phyloP scores from a whole-genome alignment of 2,888 invertebrate genomes.

The Ochropleura plecta region DNA sequence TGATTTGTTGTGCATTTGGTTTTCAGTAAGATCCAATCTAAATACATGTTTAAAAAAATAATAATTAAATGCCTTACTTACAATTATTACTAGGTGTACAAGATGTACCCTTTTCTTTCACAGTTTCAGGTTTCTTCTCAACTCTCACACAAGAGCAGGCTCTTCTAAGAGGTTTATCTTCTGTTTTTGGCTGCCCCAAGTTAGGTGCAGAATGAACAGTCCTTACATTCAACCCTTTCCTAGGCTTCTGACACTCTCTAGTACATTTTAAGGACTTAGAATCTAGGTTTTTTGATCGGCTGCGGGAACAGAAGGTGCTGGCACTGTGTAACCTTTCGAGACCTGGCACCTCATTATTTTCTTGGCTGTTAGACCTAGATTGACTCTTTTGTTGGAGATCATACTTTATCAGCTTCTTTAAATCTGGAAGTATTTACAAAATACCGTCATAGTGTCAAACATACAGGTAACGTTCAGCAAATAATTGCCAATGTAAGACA shows the following conservation, averaged over 20 bases:
- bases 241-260: slow-evolving; percentile 74
- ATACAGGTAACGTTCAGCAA: neutral
- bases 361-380: slow-evolving; percentile 64
- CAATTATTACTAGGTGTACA: slow-evolving; percentile 77
- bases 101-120: slow-evolving; percentile 70
- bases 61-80: slow-evolving; percentile 69
- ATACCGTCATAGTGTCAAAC: neutral
- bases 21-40: neutral
- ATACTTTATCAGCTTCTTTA: slow-evolving; percentile 92
- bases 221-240: slow-evolving; percentile 65
- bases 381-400: slow-evolving; percentile 84
- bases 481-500: too few species aligned
- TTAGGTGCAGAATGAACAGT: slow-evolving; percentile 82
- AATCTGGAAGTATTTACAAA: slow-evolving; percentile 86
- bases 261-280: slow-evolving; percentile 72
- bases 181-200: slow-evolving; percentile 69
- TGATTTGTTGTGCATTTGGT: neutral
- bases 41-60: neutral
- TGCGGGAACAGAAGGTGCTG: slow-evolving; percentile 86
- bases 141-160: slow-evolving; percentile 83
- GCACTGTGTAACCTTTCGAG: slow-evolving; percentile 86
- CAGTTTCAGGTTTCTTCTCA: slow-evolving; percentile 76
- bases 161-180: slow-evolving; percentile 75
- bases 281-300: slow-evolving; percentile 77
- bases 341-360: slow-evolving; percentile 71